A percentile compares a stretch with the other conserved stretches of the same genome.
phyloP scores from a whole-genome alignment of 1,140 invertebrate genomes.

The Agrypnia vestita region DNA sequence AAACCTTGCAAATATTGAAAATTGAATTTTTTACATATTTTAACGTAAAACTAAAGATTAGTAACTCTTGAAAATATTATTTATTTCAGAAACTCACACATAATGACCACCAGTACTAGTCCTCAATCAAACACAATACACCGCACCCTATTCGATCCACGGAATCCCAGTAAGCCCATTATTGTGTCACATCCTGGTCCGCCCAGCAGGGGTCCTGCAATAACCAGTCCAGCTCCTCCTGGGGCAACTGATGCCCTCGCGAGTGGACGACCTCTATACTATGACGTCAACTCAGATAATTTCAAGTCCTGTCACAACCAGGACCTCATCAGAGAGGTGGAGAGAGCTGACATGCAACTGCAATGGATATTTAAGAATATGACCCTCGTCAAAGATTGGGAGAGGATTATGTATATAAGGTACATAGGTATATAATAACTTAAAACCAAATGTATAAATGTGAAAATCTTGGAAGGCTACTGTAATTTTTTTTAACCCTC shows the following conservation, averaged over 20 bases:
- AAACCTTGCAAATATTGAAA: background rate
- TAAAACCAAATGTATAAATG: no score
- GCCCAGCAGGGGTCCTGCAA: conserved; percentile 17
- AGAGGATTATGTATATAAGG: conserved; percentile 50
- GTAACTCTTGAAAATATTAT: background rate
- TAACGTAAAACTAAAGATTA: background rate
- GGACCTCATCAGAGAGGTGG: conserved; percentile 52
- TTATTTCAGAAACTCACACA: conserved; percentile 43
- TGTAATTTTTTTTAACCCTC: no score
- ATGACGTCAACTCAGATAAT: conserved; percentile 54
- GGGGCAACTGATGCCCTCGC: conserved; percentile 22
- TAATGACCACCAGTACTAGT: conserved; percentile 36
- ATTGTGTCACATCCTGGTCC: conserved; percentile 37
- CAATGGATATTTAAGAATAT: conserved; percentile 56
- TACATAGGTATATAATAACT: background rate
- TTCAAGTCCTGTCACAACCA: conserved; percentile 56
- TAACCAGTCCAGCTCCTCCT: background rate
- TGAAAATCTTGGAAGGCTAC: no score
- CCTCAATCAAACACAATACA: conserved; percentile 46
- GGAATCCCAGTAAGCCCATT: conserved; percentile 57
- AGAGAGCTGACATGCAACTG: conserved; percentile 53
- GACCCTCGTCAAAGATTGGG: conserved; percentile 50
- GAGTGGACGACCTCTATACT: conserved; percentile 48
- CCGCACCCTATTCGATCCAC: conserved; percentile 50
- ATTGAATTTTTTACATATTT: background rate